A percentile compares a stretch with the other conserved stretches of the same genome.
Evolutionary conservation across 2,888 invertebrate genomes (phyloP).

Genomic region (Heliconius sara): DNA sequence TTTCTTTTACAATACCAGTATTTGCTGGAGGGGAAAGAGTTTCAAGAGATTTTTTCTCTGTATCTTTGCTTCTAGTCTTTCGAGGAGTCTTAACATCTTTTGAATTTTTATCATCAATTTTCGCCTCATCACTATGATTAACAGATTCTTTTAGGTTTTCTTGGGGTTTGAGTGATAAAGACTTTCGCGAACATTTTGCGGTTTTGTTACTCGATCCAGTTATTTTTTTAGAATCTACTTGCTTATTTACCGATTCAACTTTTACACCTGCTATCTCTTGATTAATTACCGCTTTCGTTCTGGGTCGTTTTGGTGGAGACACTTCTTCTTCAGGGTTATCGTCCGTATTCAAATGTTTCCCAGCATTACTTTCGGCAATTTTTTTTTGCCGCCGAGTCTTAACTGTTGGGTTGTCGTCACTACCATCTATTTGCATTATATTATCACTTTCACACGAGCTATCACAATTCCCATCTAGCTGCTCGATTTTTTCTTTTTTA

Average conservation of each 20-base stretch:
- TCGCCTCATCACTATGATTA: slow-evolving; percentile 12
- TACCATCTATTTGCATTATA: slow-evolving; percentile 71
- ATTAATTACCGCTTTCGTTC: slow-evolving; percentile 49
- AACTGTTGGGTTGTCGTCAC: slow-evolving; percentile 58
- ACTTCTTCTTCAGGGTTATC: slow-evolving; percentile 53
- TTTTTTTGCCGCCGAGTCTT: slow-evolving; percentile 59
- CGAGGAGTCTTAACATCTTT: slow-evolving; percentile 18
- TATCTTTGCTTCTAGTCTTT: slow-evolving; percentile 34
- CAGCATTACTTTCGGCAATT: slow-evolving; percentile 53
- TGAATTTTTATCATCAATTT: neutral
- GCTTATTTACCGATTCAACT: neutral
- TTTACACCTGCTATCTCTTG: slow-evolving; percentile 26
- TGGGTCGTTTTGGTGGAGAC: slow-evolving; percentile 70
- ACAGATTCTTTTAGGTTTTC: slow-evolving; percentile 24
- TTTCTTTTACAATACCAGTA: slow-evolving; percentile 28
- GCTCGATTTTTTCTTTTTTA: slow-evolving; percentile 69
- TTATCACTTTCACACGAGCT: slow-evolving; percentile 54
- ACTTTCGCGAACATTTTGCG: slow-evolving; percentile 32
- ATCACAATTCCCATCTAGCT: slow-evolving; percentile 84
- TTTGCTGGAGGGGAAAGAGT: slow-evolving; percentile 26
- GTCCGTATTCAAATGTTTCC: slow-evolving; percentile 50
- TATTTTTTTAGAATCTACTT: slow-evolving; percentile 7
- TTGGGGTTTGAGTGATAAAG: slow-evolving; percentile 29
- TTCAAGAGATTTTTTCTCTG: slow-evolving; percentile 32
- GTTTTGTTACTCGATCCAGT: slow-evolving; percentile 19